Evolutionary conservation across 64 coral and sea anemone genomes (phyloP).

Genomic region (Actinia equina): DNA sequence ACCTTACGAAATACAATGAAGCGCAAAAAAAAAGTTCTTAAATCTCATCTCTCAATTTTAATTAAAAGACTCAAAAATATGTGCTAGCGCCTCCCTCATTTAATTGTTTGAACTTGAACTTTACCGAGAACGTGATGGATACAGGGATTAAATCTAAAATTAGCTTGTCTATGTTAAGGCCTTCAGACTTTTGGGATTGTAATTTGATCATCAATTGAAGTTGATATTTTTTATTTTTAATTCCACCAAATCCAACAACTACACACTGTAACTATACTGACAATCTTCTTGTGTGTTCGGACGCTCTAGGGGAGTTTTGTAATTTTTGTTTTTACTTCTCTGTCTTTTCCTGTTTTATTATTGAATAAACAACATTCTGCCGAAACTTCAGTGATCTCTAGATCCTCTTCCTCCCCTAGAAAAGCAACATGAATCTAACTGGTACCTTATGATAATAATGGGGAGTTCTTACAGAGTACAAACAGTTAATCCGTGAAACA

Average conservation of each 20-base stretch:
- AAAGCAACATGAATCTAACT: too few species aligned
- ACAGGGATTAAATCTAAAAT: neutral
- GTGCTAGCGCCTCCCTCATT: neutral
- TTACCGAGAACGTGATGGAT: neutral
- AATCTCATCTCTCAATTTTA: neutral
- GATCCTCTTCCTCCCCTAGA: too few species aligned
- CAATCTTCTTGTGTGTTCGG: neutral
- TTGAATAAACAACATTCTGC: slow-evolving; percentile 3
- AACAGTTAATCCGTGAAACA: too few species aligned
- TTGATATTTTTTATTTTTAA: neutral
- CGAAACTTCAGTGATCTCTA: neutral
- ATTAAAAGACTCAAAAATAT: neutral
- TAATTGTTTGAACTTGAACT: slow-evolving; percentile 8
- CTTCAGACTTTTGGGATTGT: neutral
- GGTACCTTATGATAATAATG: too few species aligned
- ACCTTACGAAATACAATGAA: too few species aligned
- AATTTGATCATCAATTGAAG: neutral
- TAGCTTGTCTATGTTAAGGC: neutral
- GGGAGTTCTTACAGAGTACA: too few species aligned
- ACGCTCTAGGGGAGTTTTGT: neutral
- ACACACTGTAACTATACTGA: neutral
- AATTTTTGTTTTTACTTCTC: neutral
- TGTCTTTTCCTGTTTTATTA: neutral
- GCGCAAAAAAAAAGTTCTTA: neutral
- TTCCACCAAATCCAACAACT: neutral